These are phyloP conservation scores for Ophion costatus DNA, from an alignment of 2,888 invertebrate genomes.

Conservation along the genomic window DNA sequence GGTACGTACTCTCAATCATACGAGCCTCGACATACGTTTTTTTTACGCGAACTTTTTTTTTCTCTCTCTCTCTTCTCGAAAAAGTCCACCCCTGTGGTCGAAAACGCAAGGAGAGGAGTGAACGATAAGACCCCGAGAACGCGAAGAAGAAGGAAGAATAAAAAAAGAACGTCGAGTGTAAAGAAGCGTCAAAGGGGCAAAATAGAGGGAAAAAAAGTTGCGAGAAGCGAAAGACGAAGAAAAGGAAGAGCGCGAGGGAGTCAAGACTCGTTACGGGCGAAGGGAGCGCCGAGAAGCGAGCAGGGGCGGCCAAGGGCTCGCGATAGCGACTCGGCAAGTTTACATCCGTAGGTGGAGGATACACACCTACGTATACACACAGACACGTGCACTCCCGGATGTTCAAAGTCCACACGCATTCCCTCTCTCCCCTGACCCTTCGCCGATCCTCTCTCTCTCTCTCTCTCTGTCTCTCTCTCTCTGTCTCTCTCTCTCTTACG, in stretches of 20 bases:
- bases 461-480: too few relatives aligned
- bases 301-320: slow-evolving; percentile 2
- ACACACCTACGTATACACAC: background rate
- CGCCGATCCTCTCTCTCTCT: too few relatives aligned
- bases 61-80: background rate
- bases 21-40: slow-evolving; percentile 18
- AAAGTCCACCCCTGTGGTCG: slow-evolving; percentile 1
- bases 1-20: slow-evolving; percentile 22
- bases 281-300: slow-evolving; percentile 1
- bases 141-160: slow-evolving; percentile 49
- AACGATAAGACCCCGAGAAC: slow-evolving; percentile 17
- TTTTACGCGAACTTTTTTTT: background rate
- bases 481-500: background rate
- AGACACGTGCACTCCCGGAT: slow-evolving; percentile 1
- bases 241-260: slow-evolving; percentile 12
- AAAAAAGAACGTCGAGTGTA: slow-evolving; percentile 14
- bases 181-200: slow-evolving; percentile 6
- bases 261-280: slow-evolving; percentile 9
- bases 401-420: slow-evolving; percentile 10
- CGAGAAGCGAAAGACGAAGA: slow-evolving; percentile 10
- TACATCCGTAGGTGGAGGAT: slow-evolving; percentile 54
- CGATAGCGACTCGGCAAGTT: slow-evolving; percentile 35
- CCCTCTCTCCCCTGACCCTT: too few relatives aligned
- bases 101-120: background rate
- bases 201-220: slow-evolving; percentile 6